Percentiles rank a stretch among this genome's conserved stretches.
Evolutionary conservation across 2,797 vertebrate genomes (phyloP).

Genomic region (Sebastes aleutianus): DNA sequence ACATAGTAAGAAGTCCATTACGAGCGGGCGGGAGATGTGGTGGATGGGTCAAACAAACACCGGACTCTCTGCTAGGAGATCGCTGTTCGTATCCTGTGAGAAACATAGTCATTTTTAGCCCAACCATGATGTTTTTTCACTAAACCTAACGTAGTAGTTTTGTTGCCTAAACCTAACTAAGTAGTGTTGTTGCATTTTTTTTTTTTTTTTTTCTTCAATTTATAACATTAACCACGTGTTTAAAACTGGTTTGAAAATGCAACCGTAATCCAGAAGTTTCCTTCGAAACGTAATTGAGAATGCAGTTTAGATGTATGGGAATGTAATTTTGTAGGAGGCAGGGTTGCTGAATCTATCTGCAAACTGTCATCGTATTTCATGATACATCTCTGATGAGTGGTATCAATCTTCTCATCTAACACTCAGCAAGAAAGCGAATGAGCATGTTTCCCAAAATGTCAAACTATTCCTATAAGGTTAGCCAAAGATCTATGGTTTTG

Average conservation of each 20-base stretch:
- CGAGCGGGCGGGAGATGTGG: rapidly evolving
- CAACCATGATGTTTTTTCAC: rapidly evolving
- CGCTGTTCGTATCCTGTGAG: no score
- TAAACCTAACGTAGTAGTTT: no score
- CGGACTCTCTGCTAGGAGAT: rapidly evolving
- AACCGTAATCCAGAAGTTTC: rapidly evolving
- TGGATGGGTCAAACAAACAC: no score
- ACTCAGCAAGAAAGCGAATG: background rate
- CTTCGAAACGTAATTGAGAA: no score
- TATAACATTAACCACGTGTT: rapidly evolving
- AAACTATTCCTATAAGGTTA: background rate
- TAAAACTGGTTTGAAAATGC: no score
- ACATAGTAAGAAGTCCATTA: no score
- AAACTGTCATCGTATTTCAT: background rate
- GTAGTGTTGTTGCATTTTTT: no score
- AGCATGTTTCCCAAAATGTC: background rate
- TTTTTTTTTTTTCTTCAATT: no score
- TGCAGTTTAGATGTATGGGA: no score
- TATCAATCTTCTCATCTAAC: no score
- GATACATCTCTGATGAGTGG: background rate
- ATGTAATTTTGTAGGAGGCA: no score
- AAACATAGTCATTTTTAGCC: background rate
- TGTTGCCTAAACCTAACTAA: no score
- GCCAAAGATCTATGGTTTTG: background rate
- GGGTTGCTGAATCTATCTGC: background rate